Evolutionary conservation across 2,113 vertebrate species (phyloP), one percentile per base, ranked within the genome.

Genomic region (Peromyscus maniculatus): DNA sequence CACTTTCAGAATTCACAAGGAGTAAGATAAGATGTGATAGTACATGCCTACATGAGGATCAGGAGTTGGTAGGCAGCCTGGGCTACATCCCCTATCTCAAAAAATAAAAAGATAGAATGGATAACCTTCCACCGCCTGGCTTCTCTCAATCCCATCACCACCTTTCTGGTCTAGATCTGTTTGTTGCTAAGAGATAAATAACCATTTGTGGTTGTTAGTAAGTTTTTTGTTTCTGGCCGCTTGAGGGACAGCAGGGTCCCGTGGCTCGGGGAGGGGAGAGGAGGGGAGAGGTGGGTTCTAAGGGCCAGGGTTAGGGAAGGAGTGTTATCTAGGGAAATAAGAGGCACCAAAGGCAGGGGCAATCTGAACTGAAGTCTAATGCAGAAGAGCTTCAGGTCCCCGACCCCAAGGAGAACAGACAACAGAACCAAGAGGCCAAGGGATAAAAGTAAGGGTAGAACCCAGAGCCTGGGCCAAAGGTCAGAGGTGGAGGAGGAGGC

Each of bases 391-490:
- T 91, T 52, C 21, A 13, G 62, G 59, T 33, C 19, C 66, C 66
- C 46, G 6, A 39, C 31, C 75, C 49, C 64, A 62, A 21, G 17
- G 4, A 13, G 33, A 72, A 79, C 16, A 71, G 31, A 19, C 31
- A 75, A 43, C 12, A 87, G 66, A 49, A 28, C 5, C 36, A 92
- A 74, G 5, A 39, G 49, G 26, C 33, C 6, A 3, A 10, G 3
- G 26, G 46, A n/a, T 31, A 89, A n/a, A 46, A 39, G 28, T 15
- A 36, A 84, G 43, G n/a, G 36, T 87, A n/a, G 71, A 67, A 24
- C 2, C 33, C 0, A 0, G 0, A 90, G 77, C 5, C 1, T 43
- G 28, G 22, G 59, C 0, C 0, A 17, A 19, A 72, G 36, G 77
- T 82, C 77, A 82, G 92, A 67, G 5, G 87, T 12, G 7, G 5